A percentile compares a stretch with the other conserved stretches of the same genome.
Evolutionary conservation across 2,888 invertebrate genomes (phyloP).

Genomic region (Ormyrus pomaceus): DNA sequence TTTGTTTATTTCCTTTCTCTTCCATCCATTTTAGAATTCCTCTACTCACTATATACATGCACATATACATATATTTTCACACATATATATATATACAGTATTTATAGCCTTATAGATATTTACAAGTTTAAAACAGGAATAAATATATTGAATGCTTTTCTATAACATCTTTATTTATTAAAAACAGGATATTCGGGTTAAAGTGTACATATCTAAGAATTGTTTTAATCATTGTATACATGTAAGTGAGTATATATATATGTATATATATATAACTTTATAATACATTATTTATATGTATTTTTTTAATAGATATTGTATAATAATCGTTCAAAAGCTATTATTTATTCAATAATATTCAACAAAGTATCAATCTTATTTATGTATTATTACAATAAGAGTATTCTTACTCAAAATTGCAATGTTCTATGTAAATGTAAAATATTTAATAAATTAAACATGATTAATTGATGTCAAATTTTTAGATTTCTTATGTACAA

Average conservation of each 20-base stretch:
- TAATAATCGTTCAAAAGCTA: conserved; percentile 40
- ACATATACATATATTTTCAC: no score
- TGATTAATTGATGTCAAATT: conserved; percentile 16
- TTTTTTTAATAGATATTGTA: conserved; percentile 16
- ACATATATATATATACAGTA: background rate
- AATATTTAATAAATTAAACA: conserved; percentile 30
- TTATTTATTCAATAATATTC: conserved; percentile 37
- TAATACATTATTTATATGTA: conserved; percentile 39
- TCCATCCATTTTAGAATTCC: no score
- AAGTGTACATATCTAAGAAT: conserved; percentile 47
- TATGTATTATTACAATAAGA: conserved; percentile 20
- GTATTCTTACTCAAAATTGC: conserved; percentile 44
- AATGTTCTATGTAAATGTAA: conserved; percentile 27
- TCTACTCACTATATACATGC: no score
- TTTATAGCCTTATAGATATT: background rate
- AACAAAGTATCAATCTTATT: conserved; percentile 45
- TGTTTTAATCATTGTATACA: conserved; percentile 37
- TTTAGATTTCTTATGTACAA: conserved; percentile 43
- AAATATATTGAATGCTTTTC: conserved; percentile 1
- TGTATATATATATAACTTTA: conserved; percentile 41
- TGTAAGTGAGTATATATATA: conserved; percentile 29
- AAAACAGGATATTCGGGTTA: conserved; percentile 39
- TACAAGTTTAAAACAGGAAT: background rate
- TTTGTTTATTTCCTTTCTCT: no score
- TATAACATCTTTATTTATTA: conserved; percentile 54